Percentiles rank a stretch among this genome's conserved stretches.
These are phyloP conservation scores for Apodemus agrarius DNA, from an alignment of 2,797 vertebrate species.

Conservation along the genomic window DNA sequence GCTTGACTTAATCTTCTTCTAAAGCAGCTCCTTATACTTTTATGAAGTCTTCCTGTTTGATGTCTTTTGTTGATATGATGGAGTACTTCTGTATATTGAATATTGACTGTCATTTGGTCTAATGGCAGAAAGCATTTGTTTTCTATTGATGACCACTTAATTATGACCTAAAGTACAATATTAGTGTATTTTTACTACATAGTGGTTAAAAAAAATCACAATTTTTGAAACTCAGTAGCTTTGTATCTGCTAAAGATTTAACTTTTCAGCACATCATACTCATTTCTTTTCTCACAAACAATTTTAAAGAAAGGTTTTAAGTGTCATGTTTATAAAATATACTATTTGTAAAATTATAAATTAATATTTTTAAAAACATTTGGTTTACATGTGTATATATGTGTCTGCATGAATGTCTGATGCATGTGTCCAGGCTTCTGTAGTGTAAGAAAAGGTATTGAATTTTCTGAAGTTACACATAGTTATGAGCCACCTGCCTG, in stretches of 20 bases:
- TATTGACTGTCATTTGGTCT: constrained; percentile 19
- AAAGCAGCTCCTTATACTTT: background rate
- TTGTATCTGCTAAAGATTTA: constrained; percentile 26
- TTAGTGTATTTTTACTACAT: constrained; percentile 30
- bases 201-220: background rate
- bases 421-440: background rate
- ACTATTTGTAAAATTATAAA: constrained; percentile 18
- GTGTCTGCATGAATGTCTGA: background rate
- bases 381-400: background rate
- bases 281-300: background rate
- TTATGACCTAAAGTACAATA: background rate
- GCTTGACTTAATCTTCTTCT: constrained; percentile 30
- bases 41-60: background rate
- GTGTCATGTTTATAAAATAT: background rate
- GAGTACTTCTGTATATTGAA: constrained; percentile 22
- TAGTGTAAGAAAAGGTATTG: background rate
- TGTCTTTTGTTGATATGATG: constrained; percentile 35
- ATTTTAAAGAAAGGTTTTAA: constrained; percentile 12
- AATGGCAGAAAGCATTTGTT: constrained; percentile 26
- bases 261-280: background rate
- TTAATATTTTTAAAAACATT: background rate
- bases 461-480: background rate
- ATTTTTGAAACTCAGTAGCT: background rate
- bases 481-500: background rate
- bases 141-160: constrained; percentile 19